Evolutionary conservation across 2,797 vertebrate species (phyloP).

Genomic region (Channa striata): DNA sequence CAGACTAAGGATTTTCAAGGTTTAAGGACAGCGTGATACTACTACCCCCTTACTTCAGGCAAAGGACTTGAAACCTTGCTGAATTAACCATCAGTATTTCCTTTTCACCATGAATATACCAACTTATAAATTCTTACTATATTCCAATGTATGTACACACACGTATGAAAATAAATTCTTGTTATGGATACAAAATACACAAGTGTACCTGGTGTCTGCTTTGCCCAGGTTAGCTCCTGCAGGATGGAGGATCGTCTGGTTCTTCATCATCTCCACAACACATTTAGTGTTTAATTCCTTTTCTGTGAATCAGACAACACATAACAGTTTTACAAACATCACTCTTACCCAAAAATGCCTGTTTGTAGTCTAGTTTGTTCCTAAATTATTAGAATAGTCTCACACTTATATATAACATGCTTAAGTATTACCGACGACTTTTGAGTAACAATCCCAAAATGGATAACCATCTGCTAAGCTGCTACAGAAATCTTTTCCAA

Average conservation of each 20-base stretch:
- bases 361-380: background rate
- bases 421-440: too few relatives aligned
- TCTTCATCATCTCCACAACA: conserved; percentile 87
- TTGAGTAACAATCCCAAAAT: too few relatives aligned
- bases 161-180: background rate
- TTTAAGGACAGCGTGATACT: too few relatives aligned
- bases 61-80: background rate
- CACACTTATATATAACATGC: too few relatives aligned
- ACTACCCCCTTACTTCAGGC: too few relatives aligned
- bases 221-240: conserved; percentile 80
- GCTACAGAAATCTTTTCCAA: background rate
- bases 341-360: background rate
- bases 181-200: conserved; percentile 4
- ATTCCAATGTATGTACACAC: too few relatives aligned
- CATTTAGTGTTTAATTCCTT: conserved; percentile 89
- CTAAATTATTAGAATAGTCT: background rate
- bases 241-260: conserved; percentile 86
- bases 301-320: conserved; percentile 74
- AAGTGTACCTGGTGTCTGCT: conserved; percentile 82
- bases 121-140: too few relatives aligned
- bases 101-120: too few relatives aligned
- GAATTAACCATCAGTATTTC: too few relatives aligned
- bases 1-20: background rate
- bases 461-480: background rate
- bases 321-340: conserved; percentile 8